phyloP scores from a whole-genome alignment of 2,113 vertebrate species.

The Trochalopteron elliotii region DNA sequence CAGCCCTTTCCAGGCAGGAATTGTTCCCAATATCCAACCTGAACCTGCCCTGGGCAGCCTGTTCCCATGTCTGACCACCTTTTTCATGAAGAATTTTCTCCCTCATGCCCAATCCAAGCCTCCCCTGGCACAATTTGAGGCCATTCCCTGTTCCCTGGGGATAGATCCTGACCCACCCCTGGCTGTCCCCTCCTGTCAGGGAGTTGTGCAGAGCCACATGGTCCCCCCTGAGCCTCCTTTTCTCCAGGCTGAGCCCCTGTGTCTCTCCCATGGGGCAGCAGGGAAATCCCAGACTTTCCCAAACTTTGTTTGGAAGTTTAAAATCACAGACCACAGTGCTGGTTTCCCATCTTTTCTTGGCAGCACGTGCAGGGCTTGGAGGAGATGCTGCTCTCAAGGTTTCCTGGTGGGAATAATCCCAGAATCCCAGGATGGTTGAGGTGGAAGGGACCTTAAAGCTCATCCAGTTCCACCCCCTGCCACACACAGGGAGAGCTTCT shows the following conservation, averaged over 20 bases:
- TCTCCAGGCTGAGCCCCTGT: neutral
- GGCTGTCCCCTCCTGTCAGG: neutral
- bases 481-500: neutral
- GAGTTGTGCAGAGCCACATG: neutral
- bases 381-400: neutral
- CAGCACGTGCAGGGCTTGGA: neutral
- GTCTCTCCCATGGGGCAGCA: neutral
- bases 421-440: neutral
- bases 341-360: neutral
- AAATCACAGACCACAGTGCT: neutral
- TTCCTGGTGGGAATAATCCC: neutral
- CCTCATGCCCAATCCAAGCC: no score
- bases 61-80: neutral
- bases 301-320: neutral
- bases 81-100: neutral
- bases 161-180: rapidly evolving
- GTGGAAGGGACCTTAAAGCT: neutral
- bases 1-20: no score
- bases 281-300: neutral
- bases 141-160: rapidly evolving
- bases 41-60: neutral
- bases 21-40: no score
- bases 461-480: neutral
- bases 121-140: rapidly evolving
- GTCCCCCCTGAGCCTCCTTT: neutral